Evolutionary conservation across 2,797 vertebrate species (phyloP), one percentile per base, ranked within the genome.

Genomic region (Hippoglossus hippoglossus): DNA sequence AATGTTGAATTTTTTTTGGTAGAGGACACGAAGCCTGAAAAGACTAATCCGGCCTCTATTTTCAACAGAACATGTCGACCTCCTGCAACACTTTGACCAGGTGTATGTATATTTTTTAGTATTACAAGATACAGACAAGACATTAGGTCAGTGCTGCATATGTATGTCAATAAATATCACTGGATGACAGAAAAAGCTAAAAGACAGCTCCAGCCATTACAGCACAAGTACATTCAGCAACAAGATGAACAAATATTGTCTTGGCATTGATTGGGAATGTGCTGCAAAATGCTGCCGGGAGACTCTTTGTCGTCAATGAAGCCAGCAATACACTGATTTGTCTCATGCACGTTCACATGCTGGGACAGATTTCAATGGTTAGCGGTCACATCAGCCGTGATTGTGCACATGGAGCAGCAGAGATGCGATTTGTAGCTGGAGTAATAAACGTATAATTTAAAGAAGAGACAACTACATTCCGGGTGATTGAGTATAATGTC

Each of bases 401-500:
- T 16, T 15, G 13, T 41, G 39, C 11, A 41, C 13, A 16, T 18
- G 15, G 41, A 15, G 41, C 41, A 44, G 41, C 2, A 18, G 41
- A 15, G 41, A 15, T 13, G 41, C 41, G 16, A 18, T 44, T 44
- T 44, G 41, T 16, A 44, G 16, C 16, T 49, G 19, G 6, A 21
- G 47, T 49, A 21, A n/a, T n/a, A 49, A 2, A 49, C 47, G 5
- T 10, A 26, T 63, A 24, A 59, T 56, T 24, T 41, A 50, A 75
- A 72, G 41, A 12, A 80, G 68, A n/a, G 78, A 6, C 57, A 12
- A 67, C 51, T 52, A 44, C 16, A 74, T 58, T 63, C 18, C 63
- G 67, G 36, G 28, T 53, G 49, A 36, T 8, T 41, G 25, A 57
- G 60, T 36, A 51, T 59, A 7, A 60, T 16, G 28, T 77, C 26